Evolutionary conservation across 2,797 vertebrate genomes (phyloP).

Genomic region (Anguilla obscura): DNA sequence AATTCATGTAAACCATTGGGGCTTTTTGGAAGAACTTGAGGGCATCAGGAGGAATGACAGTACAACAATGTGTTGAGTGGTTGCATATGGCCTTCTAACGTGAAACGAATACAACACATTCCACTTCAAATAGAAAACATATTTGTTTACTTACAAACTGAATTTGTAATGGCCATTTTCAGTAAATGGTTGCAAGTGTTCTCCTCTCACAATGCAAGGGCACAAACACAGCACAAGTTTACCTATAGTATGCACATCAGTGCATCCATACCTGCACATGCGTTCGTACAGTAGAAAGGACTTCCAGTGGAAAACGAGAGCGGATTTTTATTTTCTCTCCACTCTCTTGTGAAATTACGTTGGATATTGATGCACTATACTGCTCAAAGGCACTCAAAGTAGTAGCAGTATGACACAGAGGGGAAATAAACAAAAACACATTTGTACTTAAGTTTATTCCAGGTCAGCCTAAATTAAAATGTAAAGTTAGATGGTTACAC

Average conservation of each 20-base stretch:
- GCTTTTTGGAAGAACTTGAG: conserved; percentile 68
- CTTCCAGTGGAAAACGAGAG: neutral
- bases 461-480: conserved; percentile 10
- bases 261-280: neutral
- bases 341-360: neutral
- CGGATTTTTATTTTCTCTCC: neutral
- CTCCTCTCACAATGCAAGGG: neutral
- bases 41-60: conserved; percentile 62
- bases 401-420: neutral
- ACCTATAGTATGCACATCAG: neutral
- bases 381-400: neutral
- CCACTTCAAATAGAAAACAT: neutral
- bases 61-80: conserved; percentile 71
- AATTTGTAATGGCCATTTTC: neutral
- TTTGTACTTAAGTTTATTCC: neutral
- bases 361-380: neutral
- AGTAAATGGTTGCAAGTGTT: conserved; percentile 3
- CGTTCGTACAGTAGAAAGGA: neutral
- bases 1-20: conserved; percentile 72
- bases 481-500: neutral
- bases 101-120: conserved; percentile 58
- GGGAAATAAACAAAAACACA: neutral
- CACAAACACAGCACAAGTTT: neutral
- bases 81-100: conserved; percentile 70
- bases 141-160: neutral